phyloP scores from a whole-genome alignment of 2,797 vertebrate genomes.

The Parauchenoglanis ngamensis region DNA sequence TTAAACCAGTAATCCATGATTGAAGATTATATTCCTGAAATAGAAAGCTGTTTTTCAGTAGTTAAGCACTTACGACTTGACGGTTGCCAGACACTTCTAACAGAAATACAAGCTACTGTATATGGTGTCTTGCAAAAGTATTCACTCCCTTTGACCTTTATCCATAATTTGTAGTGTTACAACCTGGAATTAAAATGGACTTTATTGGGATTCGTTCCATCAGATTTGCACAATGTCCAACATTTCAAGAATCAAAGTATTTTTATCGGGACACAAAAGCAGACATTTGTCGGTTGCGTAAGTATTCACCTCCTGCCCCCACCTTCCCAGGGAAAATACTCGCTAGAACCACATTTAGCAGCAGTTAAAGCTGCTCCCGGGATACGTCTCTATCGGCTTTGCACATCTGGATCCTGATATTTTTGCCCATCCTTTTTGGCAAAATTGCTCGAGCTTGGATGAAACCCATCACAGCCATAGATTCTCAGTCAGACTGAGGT shows the following conservation, averaged over 20 bases:
- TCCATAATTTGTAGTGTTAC: neutral
- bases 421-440: neutral
- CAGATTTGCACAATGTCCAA: neutral
- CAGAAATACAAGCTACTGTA: neutral
- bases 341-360: neutral
- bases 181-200: neutral
- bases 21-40: constrained; percentile 32
- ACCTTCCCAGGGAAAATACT: neutral
- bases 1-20: constrained; percentile 30
- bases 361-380: neutral
- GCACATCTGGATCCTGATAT: neutral
- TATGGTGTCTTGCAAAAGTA: neutral
- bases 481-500: neutral
- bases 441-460: neutral
- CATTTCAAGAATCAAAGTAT: neutral
- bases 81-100: neutral
- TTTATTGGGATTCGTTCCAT: neutral
- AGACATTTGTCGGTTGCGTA: neutral
- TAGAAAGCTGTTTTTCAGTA: neutral
- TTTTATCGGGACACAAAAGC: neutral
- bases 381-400: neutral
- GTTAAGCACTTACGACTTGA: neutral
- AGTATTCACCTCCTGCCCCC: neutral
- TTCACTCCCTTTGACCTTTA: neutral
- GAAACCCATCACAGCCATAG: neutral